Base-by-base conservation (phyloP, 2,888 invertebrate species). In the Brenthis daphne region DNA sequence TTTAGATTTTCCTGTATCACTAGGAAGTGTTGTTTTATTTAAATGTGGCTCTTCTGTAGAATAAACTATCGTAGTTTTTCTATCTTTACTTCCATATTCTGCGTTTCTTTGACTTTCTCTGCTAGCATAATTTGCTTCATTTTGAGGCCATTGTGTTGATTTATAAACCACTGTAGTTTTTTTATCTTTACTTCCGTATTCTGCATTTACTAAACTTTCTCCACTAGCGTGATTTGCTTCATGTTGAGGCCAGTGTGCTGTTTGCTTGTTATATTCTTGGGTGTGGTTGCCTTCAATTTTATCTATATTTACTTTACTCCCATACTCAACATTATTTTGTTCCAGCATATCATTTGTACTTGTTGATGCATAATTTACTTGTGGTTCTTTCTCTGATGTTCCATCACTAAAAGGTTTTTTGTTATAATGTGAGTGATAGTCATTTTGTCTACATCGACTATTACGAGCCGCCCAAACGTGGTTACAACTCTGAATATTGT, bases 401-500 rank as follows among this genome's bases (percentile, higher is more conserved):
- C 50, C 50, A 50, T 50, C 16, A 54, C 16, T 55, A 29, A 20
- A 24, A 11, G 33, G 4, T 48, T 60, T 13, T 8, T 48, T 2
- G 0, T 13, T 53, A 43, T 63, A 50, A 65, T 48, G 29, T 11
- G 54, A 43, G 11, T 65, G 69, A 16, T 67, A 66, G 65, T 77
- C 77, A 64, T 79, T 82, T 74, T 81, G 80, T 12, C 86, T 82
- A 74, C 92, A 92, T 73, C 86, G 82, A 66, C 81, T 85, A 73
- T 80, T 84, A 74, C 93, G 93, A 37, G 94, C 94, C 68, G 94
- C 94, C 92, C 94, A 94, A 51, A 94, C 93, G 82, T 96, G 94
- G 84, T 97, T 96, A 83, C 97, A 97, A 33, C 95, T 94, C 82
- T 95, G 93, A 71, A 94, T 84, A 37, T 93, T 90, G 69, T 95